Base-by-base conservation (phyloP, 2,888 invertebrate species). In the Epistrophe eligans region DNA sequence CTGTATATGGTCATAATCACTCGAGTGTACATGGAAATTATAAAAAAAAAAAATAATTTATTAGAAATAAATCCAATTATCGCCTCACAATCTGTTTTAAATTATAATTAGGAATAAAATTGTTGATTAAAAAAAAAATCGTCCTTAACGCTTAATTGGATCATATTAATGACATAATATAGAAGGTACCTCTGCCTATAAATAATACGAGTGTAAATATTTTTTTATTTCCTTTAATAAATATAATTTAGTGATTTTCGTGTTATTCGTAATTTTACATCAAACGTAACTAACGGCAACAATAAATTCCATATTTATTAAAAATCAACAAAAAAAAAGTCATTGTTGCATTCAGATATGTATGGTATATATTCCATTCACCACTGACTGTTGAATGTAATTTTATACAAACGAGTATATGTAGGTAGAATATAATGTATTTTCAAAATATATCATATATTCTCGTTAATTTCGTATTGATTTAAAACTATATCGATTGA, bases 101-200 rank as follows among this genome's bases (percentile, higher is more conserved):
- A 60, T 60, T 57, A 57, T 32, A 9, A 17, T n/a, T 57, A 35
- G 35, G 35, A 8, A 35, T 17, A 40, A 19, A 13, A 19, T 50
- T 38, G 7, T 17, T 58, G 58, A 58, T 58, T 24, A 24, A 24
- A 24, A 24, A 24, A 24, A 58, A 11, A 24, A 28, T 13, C 32
- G 32, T 66, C 48, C 66, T 67, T 66, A 17, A 79, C 58, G 73
- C 73, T 60, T 73, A 66, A 79, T 79, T 50, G 38, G 50, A 72
- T 79, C 40, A 73, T 58, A 58, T 66, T 73, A 73, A 73, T 67
- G 79, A 52, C 32, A 48, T 28, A 66, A 58, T 45, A 9, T n/a
- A 45, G 67, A 40, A 24, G 24, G 24, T 2, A 24, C 24, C 24
- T 24, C 1, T 24, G 3, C 2, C 24, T 24, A 40, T 19, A 15